Percentiles rank a stretch among this genome's conserved stretches.
These are phyloP conservation scores for Discoglossus pictus DNA, from an alignment of 2,797 vertebrate species.

Conservation along the genomic window DNA sequence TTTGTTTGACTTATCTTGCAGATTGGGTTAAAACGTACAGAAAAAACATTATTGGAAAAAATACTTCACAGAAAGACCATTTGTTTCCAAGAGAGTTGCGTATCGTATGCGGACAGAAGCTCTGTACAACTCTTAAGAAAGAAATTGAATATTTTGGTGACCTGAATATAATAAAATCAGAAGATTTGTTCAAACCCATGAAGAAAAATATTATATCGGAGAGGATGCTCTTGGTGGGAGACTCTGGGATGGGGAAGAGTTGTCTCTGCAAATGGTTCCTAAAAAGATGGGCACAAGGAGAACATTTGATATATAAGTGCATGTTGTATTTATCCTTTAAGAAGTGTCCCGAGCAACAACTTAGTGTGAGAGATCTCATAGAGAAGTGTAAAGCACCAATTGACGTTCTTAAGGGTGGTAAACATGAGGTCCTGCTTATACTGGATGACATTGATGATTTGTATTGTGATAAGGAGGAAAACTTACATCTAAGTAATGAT, in stretches of 20 bases:
- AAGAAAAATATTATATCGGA: background rate
- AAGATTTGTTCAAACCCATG: conserved; percentile 2
- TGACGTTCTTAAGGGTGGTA: background rate
- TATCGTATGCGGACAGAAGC: background rate
- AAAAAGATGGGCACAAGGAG: conserved; percentile 18
- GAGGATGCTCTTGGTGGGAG: conserved; percentile 28
- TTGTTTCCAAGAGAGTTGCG: background rate
- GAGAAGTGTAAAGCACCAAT: background rate
- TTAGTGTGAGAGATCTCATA: background rate
- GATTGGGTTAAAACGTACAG: too few species aligned
- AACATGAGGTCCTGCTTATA: conserved; percentile 7
- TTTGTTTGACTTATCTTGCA: too few species aligned
- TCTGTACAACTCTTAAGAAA: background rate
- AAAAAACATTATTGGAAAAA: too few species aligned
- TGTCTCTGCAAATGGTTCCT: conserved; percentile 13
- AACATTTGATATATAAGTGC: background rate
- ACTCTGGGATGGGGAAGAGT: conserved; percentile 33
- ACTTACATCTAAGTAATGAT: too few species aligned
- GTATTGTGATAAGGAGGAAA: background rate
- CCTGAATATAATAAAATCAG: background rate
- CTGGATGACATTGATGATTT: conserved; percentile 18
- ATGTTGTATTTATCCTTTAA: conserved; percentile 2
- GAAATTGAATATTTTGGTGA: too few species aligned
- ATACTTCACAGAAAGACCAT: too few species aligned
- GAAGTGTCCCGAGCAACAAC: background rate